Evolutionary conservation across 2,888 invertebrate species (phyloP), one percentile per base, ranked within the genome.

Genomic region (Netelia melanura): DNA sequence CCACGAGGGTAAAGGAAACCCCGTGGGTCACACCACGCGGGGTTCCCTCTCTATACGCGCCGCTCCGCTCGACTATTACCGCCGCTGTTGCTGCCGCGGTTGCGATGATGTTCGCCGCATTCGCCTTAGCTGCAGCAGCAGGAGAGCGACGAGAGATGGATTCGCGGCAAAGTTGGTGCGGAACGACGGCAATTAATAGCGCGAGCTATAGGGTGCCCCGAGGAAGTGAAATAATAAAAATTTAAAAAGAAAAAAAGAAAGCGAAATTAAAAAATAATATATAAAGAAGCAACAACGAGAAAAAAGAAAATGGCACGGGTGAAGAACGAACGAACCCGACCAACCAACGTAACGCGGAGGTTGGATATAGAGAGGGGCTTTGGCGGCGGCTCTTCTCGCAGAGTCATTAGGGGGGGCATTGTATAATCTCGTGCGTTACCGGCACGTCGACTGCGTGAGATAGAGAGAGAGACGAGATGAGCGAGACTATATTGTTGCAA

Each of bases 161-260:
- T 92, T 90, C 90, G 91, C 89, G 89, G 91, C 90, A 89, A 91
- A 91, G 90, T 92, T 92, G 91, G 91, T 90, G 89, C 90, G 92
- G 90, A 91, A 91, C 90, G 92, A 90, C 91, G 92, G 91, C 92
- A 92, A 93, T 93, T 92, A 92, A 93, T 93, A 91, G 92, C 91
- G 89, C 89, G 90, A 91, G 89, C 92, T 91, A 91, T 92, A 90
- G 92, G 92, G 92, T 91, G 92, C 92, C 92, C 30, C 88, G 90
- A 91, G 92, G 92, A 92, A 92, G 92, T 92, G 90, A 92, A 91
- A 92, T 92, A 92, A 86, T 81, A 82, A 72, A 80, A 44, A 17
- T 25, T 38, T 8, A 65, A 38, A 25, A 43, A n/a, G 44, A 65
- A 90, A 91, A 89, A 91, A 91, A 91, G 91, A 1, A 17, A 17